phyloP scores from a whole-genome alignment of 2,888 invertebrate species.

The Tubulanus polymorphus region DNA sequence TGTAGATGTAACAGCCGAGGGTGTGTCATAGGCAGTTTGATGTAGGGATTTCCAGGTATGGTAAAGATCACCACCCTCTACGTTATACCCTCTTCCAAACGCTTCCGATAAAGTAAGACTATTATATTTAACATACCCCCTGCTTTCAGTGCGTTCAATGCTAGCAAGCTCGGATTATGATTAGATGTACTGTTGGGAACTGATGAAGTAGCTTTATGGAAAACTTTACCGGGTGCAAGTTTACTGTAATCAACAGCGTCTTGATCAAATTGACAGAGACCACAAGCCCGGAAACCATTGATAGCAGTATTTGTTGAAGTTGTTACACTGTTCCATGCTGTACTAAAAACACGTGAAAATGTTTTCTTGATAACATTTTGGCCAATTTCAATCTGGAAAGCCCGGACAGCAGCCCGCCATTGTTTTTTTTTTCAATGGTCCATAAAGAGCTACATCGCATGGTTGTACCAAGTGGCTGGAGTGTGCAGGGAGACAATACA shows the following conservation, averaged over 20 bases:
- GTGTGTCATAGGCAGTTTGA: too few relatives aligned
- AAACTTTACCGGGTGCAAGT: neutral
- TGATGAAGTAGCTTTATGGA: too few relatives aligned
- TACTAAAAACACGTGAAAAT: neutral
- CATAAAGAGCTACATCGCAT: constrained; percentile 18
- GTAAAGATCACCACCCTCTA: too few relatives aligned
- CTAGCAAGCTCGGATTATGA: too few relatives aligned
- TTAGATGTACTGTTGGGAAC: too few relatives aligned
- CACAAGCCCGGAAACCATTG: neutral
- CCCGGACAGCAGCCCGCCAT: too few relatives aligned
- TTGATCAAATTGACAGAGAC: neutral
- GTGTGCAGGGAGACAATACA: constrained; percentile 20
- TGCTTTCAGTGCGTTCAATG: too few relatives aligned
- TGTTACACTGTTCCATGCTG: neutral
- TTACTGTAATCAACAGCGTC: neutral
- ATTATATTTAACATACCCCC: too few relatives aligned
- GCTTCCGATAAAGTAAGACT: too few relatives aligned
- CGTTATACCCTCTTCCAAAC: too few relatives aligned
- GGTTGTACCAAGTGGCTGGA: constrained; percentile 20
- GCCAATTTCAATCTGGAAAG: neutral
- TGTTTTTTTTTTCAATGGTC: constrained; percentile 18
- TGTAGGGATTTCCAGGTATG: too few relatives aligned
- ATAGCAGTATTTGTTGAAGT: neutral
- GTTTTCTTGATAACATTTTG: neutral
- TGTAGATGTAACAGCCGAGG: too few relatives aligned